phyloP scores from a whole-genome alignment of 2,113 vertebrate species.

The Calonectris borealis region DNA sequence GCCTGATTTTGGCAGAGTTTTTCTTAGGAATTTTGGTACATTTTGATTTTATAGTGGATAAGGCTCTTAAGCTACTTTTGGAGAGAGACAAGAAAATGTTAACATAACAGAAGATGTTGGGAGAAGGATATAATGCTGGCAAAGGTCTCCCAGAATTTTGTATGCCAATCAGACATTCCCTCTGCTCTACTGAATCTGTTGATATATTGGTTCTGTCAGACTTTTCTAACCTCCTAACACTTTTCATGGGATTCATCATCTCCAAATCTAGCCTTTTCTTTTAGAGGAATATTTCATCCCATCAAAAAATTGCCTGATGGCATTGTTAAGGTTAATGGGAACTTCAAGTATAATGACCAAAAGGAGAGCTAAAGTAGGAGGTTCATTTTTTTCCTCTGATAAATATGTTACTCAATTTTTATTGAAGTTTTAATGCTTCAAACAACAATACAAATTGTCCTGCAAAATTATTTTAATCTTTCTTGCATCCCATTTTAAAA shows the following conservation, averaged over 20 bases:
- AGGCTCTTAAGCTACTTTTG: background rate
- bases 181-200: background rate
- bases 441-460: background rate
- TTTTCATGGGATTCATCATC: background rate
- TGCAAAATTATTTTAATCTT: background rate
- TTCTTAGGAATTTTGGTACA: background rate
- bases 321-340: background rate
- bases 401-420: background rate
- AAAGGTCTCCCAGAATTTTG: background rate
- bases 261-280: background rate
- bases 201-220: slow-evolving; percentile 20
- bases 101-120: background rate
- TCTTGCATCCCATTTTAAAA: background rate
- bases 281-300: background rate
- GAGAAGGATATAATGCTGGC: background rate
- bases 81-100: background rate
- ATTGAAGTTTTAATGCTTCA: background rate
- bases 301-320: background rate
- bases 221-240: background rate
- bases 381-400: background rate
- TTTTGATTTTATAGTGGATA: background rate
- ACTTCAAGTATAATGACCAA: background rate
- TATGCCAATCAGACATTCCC: background rate
- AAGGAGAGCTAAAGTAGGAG: background rate
- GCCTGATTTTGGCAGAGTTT: background rate